Evolutionary conservation across 2,888 invertebrate species (phyloP).

Genomic region (Oxyteleia sp.): DNA sequence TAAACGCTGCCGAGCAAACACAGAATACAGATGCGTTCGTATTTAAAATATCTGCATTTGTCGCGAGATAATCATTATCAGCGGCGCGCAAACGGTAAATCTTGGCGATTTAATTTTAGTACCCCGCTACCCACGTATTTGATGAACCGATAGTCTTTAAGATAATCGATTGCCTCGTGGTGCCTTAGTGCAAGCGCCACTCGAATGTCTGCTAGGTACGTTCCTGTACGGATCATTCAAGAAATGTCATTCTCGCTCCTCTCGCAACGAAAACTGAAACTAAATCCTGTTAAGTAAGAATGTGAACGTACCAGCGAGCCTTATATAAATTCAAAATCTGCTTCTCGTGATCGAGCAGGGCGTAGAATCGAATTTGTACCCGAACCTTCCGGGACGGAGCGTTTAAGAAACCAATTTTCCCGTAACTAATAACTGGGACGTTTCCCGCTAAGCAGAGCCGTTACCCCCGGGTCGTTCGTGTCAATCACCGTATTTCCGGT

Average conservation of each 20-base stretch:
- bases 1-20: conserved; percentile 45
- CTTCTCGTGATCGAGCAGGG: not conserved
- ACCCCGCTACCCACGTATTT: not conserved
- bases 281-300: conserved; percentile 18
- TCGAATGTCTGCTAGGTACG: conserved; percentile 15
- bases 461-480: no score
- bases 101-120: conserved; percentile 28
- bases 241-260: conserved; percentile 26
- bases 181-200: no score
- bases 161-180: no score
- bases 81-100: conserved; percentile 12
- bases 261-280: conserved; percentile 15
- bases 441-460: not conserved
- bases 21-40: conserved; percentile 34
- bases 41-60: conserved; percentile 43
- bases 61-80: conserved; percentile 36
- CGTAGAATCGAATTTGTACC: not conserved
- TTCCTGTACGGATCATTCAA: conserved; percentile 44
- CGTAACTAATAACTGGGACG: not conserved
- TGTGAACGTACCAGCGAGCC: not conserved
- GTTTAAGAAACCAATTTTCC: no score
- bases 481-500: no score
- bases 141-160: not conserved
- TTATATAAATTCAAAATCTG: not conserved
- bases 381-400: not conserved